Evolutionary conservation across 2,797 vertebrate species (phyloP), one percentile per base, ranked within the genome.

Genomic region (Oryzias sinensis): DNA sequence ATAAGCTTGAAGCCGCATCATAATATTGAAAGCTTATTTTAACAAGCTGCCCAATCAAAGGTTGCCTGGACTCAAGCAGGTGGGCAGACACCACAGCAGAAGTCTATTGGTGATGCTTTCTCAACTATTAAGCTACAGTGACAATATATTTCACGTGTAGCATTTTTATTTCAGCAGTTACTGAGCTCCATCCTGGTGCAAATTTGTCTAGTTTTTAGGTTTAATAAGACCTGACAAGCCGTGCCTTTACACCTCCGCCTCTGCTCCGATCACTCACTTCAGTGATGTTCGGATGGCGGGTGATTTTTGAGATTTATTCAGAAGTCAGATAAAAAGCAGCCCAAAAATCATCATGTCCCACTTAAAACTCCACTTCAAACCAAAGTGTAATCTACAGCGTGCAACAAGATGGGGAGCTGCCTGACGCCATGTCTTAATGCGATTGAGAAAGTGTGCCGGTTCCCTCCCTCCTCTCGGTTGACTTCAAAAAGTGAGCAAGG

Each of bases 401-500:
- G 74, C 84, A 81, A 86, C 83, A 83, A 74, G 83, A 84, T 77
- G 86, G 83, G 33, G 70, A 85, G 80, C 83, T 80, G 88, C 78
- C 79, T 82, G 80, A 87, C 68, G 86, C 82, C 82, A 82, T 86
- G 79, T 88, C 87, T 85, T 86, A 87, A 89, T 88, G 87, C 81
- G 83, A 89, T 88, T 85, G 83, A 82, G 80, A 86, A 85, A 87
- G 83, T 83, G 83, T 87, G 86, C 86, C 82, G 70, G 74, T 83
- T 84, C 81, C 82, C 86, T 87, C 83, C 85, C 81, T 86, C 79
- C 79, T 80, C 74, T 87, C 77, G 78, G 84, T 87, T 55, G 82
- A 89, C 86, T 88, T 88, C 81, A 87, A 87, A 86, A 87, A 84
- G 77, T 82, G 83, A 81, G 82, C 77, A 70, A 82, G 81, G 79